These are phyloP conservation scores for Orthosia gothica DNA, from an alignment of 2,888 invertebrate species.

Conservation along the genomic window DNA sequence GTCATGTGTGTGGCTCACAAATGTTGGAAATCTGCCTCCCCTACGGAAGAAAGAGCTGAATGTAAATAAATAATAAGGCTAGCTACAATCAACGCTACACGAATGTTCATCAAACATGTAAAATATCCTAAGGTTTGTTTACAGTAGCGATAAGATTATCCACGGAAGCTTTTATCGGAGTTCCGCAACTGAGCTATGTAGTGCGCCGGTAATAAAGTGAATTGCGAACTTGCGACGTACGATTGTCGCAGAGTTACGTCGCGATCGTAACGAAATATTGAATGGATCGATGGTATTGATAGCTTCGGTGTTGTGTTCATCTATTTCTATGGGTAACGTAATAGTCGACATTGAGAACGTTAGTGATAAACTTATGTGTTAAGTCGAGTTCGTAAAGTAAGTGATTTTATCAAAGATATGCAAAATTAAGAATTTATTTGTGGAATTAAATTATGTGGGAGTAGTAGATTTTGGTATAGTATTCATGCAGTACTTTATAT, in stretches of 20 bases:
- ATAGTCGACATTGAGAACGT: conserved; percentile 31
- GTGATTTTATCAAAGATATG: conserved; percentile 35
- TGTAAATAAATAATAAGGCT: conserved; percentile 53
- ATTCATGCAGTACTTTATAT: conserved; percentile 7
- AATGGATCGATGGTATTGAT: conserved; percentile 58
- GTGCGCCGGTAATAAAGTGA: conserved; percentile 58
- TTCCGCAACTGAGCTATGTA: conserved; percentile 61
- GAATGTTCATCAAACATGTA: conserved; percentile 73
- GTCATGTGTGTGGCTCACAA: conserved; percentile 24
- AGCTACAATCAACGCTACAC: conserved; percentile 60
- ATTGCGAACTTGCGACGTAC: conserved; percentile 49
- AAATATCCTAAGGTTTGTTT: conserved; percentile 59
- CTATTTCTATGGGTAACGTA: conserved; percentile 40
- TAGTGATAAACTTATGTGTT: conserved; percentile 38
- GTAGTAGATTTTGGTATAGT: conserved; percentile 1
- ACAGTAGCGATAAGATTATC: conserved; percentile 62
- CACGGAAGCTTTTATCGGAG: conserved; percentile 65
- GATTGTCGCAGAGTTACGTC: conserved; percentile 54
- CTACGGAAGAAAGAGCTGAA: conserved; percentile 39
- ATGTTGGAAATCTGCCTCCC: conserved; percentile 22
- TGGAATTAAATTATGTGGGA: not conserved
- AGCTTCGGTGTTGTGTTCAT: conserved; percentile 35
- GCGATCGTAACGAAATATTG: conserved; percentile 58
- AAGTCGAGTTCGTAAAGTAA: conserved; percentile 29
- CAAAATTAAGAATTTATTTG: conserved; percentile 18